Evolutionary conservation across 2,888 invertebrate species (phyloP), one percentile per base, ranked within the genome.

Genomic region (Apotomis capreana): DNA sequence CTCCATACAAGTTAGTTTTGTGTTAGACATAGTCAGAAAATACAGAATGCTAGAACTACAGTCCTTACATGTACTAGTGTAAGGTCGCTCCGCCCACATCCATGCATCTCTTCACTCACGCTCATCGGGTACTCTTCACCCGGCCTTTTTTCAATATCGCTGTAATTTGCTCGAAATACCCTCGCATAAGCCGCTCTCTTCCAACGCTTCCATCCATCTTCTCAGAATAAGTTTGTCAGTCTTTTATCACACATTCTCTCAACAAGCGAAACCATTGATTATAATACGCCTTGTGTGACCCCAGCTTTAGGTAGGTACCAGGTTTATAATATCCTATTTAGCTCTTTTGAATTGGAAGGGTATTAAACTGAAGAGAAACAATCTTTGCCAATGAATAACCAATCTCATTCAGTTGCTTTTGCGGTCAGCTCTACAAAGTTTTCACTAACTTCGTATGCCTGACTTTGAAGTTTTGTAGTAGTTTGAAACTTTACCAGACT

Each of bases 371-470:
- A 51, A 36, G 13, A n/a, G 57, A 13, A 63, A 58, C 46, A 44
- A 46, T 54, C 15, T 51, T 58, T 10, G 44, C 59, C 36, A 54
- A 6, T 15, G 36, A 57, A 57, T 68, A 49, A 59, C 65, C 49
- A 44, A 12, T 62, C 40, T 57, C 49, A 65, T 62, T 55, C 4
- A 36, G 57, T 68, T 51, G 44, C 40, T 46, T 64, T 60, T 61
- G 71, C 67, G 67, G 67, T 68, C 36, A 71, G 44, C 26, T 51
- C 36, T 49, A 12, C 61, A 51, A 67, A 71, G 57, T 57, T 71
- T 13, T 10, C 46, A 10, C 13, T 57, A 68, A 71, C 57, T 51
- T 70, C 9, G 37, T 15, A 15, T 15, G 44, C 15, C 61, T 57
- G 71, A 57, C 36, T 68, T 71, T 40, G 57, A 58, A 62, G 71